Evolutionary conservation across 2,113 vertebrate species (phyloP), one percentile per base, ranked within the genome.

Genomic region (Steatornis caripensis): DNA sequence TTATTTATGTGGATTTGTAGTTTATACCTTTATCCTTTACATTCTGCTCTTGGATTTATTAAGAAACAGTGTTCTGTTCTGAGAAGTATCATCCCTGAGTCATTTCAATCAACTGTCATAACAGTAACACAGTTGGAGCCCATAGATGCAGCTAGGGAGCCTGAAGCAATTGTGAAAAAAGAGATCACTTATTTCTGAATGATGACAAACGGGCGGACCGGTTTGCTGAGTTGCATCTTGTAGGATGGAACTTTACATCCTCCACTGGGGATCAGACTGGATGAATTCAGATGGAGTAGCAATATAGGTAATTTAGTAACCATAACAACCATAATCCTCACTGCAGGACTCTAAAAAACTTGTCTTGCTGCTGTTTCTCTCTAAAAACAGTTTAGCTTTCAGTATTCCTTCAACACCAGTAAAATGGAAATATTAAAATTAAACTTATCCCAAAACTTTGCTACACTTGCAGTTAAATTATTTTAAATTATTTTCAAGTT

Each of bases 291-390:
- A 65, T 46, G 68, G 37, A 37, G 21, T 53, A 93, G 62, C 43
- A 43, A 30, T 11, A 14, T 4, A 57, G 13, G 34, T 65, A 32
- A 84, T 55, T 16, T 21, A 14, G 68, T 65, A 91, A 55, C 90
- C 81, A 72, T 79, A 89, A 80, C 87, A 89, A 86, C 69, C 32
- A n/a, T n/a, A 83, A 86, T 86, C 66, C 66, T 93, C 45, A 5
- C 72, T 39, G 60, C 64, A 81, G 77, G 64, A 65, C 69, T 69
- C 62, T 12, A 4, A 16, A 70, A 84, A 43, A 48, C 14, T 77
- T 61, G 27, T 11, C 65, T 48, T 65, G 27, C 60, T 91, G 64
- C 30, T 66, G 2, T 66, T 82, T 77, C 49, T 53, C 19, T 49
- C n/a, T 58, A 29, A 53, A 87, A 87, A 8, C 5, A 2, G 5